These are phyloP conservation scores for Megaleporinus macrocephalus DNA, from an alignment of 2,113 vertebrate species.

Conservation along the genomic window DNA sequence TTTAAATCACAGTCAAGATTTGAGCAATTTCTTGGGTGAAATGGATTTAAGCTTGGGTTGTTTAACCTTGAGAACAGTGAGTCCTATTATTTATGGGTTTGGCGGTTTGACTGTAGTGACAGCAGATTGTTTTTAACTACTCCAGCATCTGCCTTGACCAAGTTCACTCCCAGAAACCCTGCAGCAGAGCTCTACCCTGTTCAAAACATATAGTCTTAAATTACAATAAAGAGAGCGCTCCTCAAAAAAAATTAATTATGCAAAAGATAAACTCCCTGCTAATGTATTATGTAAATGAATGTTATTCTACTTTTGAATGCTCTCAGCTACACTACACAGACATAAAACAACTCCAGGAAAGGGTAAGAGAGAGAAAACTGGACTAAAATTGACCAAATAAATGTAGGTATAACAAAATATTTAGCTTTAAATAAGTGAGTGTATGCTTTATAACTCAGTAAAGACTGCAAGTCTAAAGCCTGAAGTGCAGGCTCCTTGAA, in stretches of 20 bases:
- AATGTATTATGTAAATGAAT: constrained; percentile 1
- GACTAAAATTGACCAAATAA: not conserved
- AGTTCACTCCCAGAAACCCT: not conserved
- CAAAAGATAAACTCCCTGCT: not conserved
- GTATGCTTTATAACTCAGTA: too few species aligned
- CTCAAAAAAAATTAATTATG: not conserved
- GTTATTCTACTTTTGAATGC: not conserved
- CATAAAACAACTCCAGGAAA: not conserved
- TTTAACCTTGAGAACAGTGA: not conserved
- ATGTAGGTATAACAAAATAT: too few species aligned
- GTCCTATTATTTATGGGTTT: constrained; percentile 9
- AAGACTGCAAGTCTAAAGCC: not conserved
- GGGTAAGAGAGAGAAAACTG: not conserved
- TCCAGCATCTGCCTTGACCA: not conserved
- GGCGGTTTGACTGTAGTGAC: not conserved
- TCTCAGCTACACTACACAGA: not conserved
- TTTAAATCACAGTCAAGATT: not conserved
- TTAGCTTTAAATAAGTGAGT: too few species aligned
- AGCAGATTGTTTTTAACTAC: constrained; percentile 3
- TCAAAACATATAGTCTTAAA: not conserved
- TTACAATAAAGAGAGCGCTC: not conserved
- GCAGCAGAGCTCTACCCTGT: not conserved
- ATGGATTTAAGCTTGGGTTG: not conserved
- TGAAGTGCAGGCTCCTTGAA: not conserved
- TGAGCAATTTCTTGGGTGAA: constrained; percentile 2